Conservation (phyloP, 2,888 invertebrate genomes). For the Cheilosia urbana region DNA sequence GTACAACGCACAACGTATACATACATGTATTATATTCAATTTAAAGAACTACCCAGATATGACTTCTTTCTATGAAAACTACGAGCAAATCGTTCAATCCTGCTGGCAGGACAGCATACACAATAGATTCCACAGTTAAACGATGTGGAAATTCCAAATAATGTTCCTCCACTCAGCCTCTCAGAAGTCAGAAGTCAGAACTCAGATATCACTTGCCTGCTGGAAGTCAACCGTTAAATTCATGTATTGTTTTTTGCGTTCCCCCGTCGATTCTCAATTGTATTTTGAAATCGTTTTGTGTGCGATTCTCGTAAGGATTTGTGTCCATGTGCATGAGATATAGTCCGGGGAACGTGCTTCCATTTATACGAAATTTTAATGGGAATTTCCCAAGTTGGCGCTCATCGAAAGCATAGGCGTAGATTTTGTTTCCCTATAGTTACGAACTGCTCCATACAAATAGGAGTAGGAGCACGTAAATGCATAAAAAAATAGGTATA, state of each 20-base stretch:
- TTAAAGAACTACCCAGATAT: neutral
- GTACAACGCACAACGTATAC: too few species aligned
- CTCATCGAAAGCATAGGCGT: slow-evolving; percentile 16
- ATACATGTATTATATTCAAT: neutral
- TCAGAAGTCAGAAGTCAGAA: slow-evolving; percentile 20
- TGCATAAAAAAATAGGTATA: slow-evolving; percentile 34
- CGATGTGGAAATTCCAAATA: slow-evolving; percentile 58
- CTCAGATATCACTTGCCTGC: slow-evolving; percentile 60
- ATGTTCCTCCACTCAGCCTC: slow-evolving; percentile 21
- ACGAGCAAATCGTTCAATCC: neutral
- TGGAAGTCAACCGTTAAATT: slow-evolving; percentile 70
- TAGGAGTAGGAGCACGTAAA: slow-evolving; percentile 23
- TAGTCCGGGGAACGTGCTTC: slow-evolving; percentile 55
- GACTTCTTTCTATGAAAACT: neutral
- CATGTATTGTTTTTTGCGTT: slow-evolving; percentile 61
- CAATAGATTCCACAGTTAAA: slow-evolving; percentile 27
- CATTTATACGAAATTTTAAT: slow-evolving; percentile 55
- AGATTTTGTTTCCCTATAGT: neutral
- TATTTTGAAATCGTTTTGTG: slow-evolving; percentile 59
- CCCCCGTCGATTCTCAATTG: slow-evolving; percentile 39
- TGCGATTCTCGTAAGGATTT: slow-evolving; percentile 62
- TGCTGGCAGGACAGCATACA: neutral
- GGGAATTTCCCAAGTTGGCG: slow-evolving; percentile 48
- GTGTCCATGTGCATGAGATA: slow-evolving; percentile 63
- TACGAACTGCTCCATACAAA: slow-evolving; percentile 23